Evolutionary conservation across 1,140 invertebrate genomes (phyloP).

Genomic region (Ditylenchus dipsaci): DNA sequence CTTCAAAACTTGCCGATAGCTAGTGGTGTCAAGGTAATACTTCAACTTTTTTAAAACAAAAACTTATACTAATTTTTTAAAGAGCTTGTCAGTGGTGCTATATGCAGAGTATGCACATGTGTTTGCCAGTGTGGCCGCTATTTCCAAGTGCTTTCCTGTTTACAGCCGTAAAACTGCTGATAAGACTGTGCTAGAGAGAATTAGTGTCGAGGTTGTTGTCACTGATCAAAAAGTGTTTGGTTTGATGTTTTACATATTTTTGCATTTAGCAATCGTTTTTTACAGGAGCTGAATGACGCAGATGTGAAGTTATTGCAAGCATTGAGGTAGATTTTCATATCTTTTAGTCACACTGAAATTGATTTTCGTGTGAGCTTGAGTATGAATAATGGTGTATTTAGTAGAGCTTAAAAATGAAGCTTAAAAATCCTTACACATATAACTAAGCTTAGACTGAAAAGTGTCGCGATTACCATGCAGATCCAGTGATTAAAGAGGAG

Average conservation of each 20-base stretch:
- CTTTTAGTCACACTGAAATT: no score
- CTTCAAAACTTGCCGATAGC: constrained; percentile 21
- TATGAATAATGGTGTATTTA: no score
- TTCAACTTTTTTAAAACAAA: neutral
- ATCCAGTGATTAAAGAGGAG: no score
- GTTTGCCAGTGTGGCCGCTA: constrained; percentile 36
- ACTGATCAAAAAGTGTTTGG: constrained; percentile 37
- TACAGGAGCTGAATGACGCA: constrained; percentile 32
- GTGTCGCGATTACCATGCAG: no score
- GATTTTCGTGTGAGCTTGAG: no score
- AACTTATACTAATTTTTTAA: neutral
- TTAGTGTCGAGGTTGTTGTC: constrained; percentile 43
- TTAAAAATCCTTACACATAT: no score
- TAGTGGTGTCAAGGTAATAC: constrained; percentile 35
- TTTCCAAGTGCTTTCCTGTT: constrained; percentile 46
- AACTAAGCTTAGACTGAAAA: no score
- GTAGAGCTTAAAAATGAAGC: no score
- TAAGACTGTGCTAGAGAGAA: constrained; percentile 16
- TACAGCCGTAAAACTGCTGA: constrained; percentile 45
- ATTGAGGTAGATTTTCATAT: constrained; percentile 14
- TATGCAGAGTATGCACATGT: constrained; percentile 45
- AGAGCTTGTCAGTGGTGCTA: constrained; percentile 43
- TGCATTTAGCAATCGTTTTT: constrained; percentile 10
- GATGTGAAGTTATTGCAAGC: constrained; percentile 46
- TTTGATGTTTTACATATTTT: neutral